phyloP scores from a whole-genome alignment of 2,888 invertebrate species.

The Chrysolina haemoptera region DNA sequence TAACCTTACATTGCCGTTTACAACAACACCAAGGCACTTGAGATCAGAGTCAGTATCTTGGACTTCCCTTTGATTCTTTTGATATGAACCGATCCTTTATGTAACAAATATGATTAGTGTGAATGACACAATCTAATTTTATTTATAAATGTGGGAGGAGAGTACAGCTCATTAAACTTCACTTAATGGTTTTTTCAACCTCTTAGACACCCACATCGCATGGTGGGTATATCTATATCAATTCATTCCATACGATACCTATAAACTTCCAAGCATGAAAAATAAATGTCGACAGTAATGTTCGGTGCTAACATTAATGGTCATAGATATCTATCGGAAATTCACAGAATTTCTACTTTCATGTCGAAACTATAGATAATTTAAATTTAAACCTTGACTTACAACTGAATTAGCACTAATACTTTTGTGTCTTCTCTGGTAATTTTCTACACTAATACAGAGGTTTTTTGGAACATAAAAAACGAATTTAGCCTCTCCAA shows the following conservation, averaged over 20 bases:
- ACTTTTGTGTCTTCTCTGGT: neutral
- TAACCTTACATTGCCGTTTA: too few species aligned
- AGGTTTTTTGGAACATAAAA: neutral
- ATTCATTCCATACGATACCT: too few species aligned
- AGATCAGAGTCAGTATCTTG: too few species aligned
- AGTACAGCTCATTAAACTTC: neutral
- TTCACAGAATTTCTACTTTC: neutral
- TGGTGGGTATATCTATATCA: neutral
- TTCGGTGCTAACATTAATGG: too few species aligned
- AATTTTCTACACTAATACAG: neutral
- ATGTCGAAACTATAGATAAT: neutral
- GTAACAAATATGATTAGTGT: too few species aligned
- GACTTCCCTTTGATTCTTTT: too few species aligned
- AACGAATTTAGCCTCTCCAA: conserved; percentile 14
- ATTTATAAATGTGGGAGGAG: neutral
- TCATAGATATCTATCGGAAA: neutral
- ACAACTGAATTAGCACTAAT: conserved; percentile 15
- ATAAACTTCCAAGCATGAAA: neutral
- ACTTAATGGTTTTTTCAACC: neutral
- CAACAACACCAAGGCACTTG: too few species aligned
- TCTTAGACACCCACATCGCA: neutral
- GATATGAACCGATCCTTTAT: too few species aligned
- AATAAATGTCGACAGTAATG: neutral
- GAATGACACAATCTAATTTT: too few species aligned
- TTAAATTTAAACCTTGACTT: conserved; percentile 2